Percentiles rank a stretch among this genome's conserved stretches.
phyloP scores from a whole-genome alignment of 2,113 vertebrate genomes.

The Hypomesus transpacificus region DNA sequence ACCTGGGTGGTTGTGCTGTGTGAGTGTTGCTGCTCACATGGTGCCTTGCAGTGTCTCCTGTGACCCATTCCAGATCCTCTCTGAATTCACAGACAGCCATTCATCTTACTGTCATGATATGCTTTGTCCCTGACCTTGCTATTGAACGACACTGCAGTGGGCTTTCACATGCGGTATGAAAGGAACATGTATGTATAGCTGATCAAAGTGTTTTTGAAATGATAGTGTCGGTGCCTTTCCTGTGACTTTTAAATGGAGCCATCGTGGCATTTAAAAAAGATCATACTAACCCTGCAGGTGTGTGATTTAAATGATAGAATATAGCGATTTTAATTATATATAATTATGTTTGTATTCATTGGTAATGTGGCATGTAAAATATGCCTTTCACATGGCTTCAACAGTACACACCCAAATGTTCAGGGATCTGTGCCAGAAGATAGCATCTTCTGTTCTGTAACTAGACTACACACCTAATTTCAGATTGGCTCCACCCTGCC shows the following conservation, averaged over 20 bases:
- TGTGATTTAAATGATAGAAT: slow-evolving; percentile 25
- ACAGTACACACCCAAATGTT: slow-evolving; percentile 40
- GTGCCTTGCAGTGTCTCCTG: neutral
- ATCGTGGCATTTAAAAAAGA: neutral
- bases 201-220: neutral
- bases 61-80: neutral
- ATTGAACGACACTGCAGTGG: neutral
- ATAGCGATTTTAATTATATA: neutral
- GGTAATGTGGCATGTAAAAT: slow-evolving; percentile 24
- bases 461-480: slow-evolving; percentile 36
- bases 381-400: slow-evolving; percentile 31
- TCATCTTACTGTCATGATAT: neutral
- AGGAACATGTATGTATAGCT: neutral
- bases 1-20: too few species aligned
- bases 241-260: slow-evolving; percentile 14
- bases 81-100: neutral
- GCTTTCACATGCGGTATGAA: neutral
- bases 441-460: slow-evolving; percentile 21
- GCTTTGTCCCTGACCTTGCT: neutral
- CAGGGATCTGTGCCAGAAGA: slow-evolving; percentile 27
- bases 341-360: slow-evolving; percentile 34
- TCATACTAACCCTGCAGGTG: slow-evolving; percentile 40
- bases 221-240: neutral
- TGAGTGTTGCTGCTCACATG: neutral
- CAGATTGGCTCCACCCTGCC: too few species aligned